These are phyloP conservation scores for Vanessa tameamea DNA, from an alignment of 1,140 invertebrate species.

Conservation along the genomic window DNA sequence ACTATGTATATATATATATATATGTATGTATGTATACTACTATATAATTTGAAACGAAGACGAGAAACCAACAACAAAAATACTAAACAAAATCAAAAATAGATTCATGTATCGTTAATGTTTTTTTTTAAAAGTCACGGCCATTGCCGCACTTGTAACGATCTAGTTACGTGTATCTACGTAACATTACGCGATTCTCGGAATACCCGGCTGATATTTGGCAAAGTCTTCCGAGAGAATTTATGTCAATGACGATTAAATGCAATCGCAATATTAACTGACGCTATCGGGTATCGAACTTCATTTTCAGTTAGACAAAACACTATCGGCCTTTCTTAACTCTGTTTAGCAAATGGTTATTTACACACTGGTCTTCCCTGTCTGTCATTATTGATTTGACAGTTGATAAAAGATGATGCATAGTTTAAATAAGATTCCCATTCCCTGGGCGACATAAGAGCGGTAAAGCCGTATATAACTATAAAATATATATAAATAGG, in stretches of 20 bases:
- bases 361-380: background rate
- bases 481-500: no score
- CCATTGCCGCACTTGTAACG: slow-evolving; percentile 20
- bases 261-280: slow-evolving; percentile 12
- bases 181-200: slow-evolving; percentile 47
- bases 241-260: slow-evolving; percentile 28
- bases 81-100: slow-evolving; percentile 5
- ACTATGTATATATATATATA: no score
- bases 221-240: slow-evolving; percentile 32
- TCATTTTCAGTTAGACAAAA: background rate
- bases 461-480: no score
- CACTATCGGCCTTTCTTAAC: no score
- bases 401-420: no score
- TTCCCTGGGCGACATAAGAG: no score
- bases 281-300: slow-evolving; percentile 30
- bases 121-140: slow-evolving; percentile 21
- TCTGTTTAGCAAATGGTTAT: background rate
- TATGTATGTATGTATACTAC: no score
- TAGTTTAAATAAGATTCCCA: no score
- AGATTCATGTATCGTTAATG: background rate
- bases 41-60: no score
- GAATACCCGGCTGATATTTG: slow-evolving; percentile 44
- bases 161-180: slow-evolving; percentile 31
- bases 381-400: no score
- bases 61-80: background rate